A percentile compares a stretch with the other conserved stretches of the same genome.
Evolutionary conservation across 2,797 vertebrate species (phyloP).

Genomic region (Myoxocephalus aenaeus): DNA sequence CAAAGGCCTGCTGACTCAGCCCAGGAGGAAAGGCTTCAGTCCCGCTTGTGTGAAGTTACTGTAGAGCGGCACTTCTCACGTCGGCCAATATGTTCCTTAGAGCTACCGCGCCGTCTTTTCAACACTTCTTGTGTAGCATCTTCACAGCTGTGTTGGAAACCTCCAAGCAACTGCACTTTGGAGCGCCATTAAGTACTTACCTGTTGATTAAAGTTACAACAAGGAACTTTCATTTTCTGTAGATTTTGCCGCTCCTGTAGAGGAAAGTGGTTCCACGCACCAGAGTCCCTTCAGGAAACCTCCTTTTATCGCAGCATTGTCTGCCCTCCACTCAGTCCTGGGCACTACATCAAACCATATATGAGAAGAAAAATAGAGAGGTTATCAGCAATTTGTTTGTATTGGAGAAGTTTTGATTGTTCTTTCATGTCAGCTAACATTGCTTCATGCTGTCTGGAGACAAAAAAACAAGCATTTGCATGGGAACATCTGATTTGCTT

Average conservation of each 20-base stretch:
- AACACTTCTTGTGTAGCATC: neutral
- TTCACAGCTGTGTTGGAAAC: constrained; percentile 10
- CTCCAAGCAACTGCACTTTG: neutral
- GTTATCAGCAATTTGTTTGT: neutral
- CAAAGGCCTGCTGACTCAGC: constrained; percentile 41
- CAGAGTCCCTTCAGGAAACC: neutral
- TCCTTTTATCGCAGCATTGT: no score
- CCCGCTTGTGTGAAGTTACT: constrained; percentile 10
- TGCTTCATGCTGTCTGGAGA: neutral
- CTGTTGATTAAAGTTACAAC: constrained; percentile 7
- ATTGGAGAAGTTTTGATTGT: neutral
- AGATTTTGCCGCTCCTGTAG: neutral
- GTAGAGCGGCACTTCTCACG: neutral
- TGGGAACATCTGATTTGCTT: neutral
- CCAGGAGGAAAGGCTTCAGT: neutral
- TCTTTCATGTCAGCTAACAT: neutral
- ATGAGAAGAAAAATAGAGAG: neutral
- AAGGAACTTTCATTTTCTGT: neutral
- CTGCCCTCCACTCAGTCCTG: no score
- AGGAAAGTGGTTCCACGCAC: neutral
- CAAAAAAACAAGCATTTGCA: neutral
- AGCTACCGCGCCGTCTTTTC: neutral
- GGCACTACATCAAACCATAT: neutral
- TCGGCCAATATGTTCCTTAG: neutral
- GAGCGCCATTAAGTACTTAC: neutral